A percentile compares a stretch with the other conserved stretches of the same genome.
Conservation (phyloP, 2,797 vertebrate genomes). For the Hemitrygon akajei region DNA sequence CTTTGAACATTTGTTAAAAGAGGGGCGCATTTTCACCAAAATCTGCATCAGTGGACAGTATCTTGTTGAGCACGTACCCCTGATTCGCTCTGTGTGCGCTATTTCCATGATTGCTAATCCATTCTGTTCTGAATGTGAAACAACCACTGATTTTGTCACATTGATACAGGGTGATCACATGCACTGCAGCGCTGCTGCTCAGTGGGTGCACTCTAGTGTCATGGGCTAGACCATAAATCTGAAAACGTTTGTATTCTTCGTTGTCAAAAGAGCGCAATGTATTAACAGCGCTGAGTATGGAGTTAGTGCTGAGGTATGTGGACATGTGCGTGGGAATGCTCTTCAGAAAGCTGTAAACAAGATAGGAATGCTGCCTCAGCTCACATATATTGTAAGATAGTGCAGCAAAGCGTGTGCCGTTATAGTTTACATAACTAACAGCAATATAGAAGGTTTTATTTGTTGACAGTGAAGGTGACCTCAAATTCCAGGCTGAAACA, state of each 20-base stretch:
- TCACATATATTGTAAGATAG: constrained; percentile 44
- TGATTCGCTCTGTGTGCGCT: constrained; percentile 43
- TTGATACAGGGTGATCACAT: constrained; percentile 51
- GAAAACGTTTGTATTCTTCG: not conserved
- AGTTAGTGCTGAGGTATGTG: constrained; percentile 57
- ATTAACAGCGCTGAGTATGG: constrained; percentile 50
- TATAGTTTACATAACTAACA: not conserved
- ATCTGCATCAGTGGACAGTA: constrained; percentile 49
- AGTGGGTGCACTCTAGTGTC: constrained; percentile 60
- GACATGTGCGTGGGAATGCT: constrained; percentile 49
- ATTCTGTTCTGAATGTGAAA: constrained; percentile 40
- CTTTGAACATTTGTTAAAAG: constrained; percentile 58
- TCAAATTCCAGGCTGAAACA: not conserved
- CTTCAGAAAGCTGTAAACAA: constrained; percentile 52
- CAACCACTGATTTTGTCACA: constrained; percentile 57
- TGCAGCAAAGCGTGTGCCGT: not conserved
- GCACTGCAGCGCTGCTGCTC: constrained; percentile 50
- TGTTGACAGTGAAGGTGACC: not conserved
- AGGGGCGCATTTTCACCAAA: constrained; percentile 59
- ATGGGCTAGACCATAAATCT: constrained; percentile 51
- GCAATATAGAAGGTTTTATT: not conserved
- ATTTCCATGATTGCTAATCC: constrained; percentile 45
- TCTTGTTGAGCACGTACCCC: constrained; percentile 38
- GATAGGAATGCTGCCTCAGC: constrained; percentile 50
- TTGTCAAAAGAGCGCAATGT: constrained; percentile 11